Evolutionary conservation across 2,888 invertebrate species (phyloP).

Genomic region (Spilarctia lutea): DNA sequence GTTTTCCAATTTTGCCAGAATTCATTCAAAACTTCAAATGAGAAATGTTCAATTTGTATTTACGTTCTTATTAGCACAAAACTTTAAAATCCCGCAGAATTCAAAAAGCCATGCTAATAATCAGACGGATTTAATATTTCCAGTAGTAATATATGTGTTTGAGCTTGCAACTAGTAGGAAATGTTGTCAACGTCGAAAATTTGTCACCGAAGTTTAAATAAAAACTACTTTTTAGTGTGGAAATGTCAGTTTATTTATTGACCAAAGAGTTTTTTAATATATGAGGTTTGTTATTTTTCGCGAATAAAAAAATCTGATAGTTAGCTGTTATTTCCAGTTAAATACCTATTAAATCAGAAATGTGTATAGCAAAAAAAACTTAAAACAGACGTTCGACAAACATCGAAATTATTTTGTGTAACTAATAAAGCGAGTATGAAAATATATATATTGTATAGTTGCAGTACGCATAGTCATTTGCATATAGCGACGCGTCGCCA

Average conservation of each 20-base stretch:
- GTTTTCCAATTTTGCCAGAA: slow-evolving; percentile 5
- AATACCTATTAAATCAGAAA: background rate
- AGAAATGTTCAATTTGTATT: slow-evolving; percentile 21
- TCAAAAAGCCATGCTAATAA: slow-evolving; percentile 7
- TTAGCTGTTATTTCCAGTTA: background rate
- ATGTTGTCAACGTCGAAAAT: slow-evolving; percentile 9
- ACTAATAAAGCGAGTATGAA: too few relatives aligned
- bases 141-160: slow-evolving; percentile 4
- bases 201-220: background rate
- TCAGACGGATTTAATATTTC: slow-evolving; percentile 13
- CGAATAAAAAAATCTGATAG: background rate
- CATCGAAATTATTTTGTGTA: too few relatives aligned
- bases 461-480: too few relatives aligned
- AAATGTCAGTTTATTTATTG: slow-evolving; percentile 2
- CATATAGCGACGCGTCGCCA: too few relatives aligned
- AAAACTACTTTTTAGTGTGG: background rate
- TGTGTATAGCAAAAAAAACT: too few relatives aligned
- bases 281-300: background rate
- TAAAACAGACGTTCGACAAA: too few relatives aligned
- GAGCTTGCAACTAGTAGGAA: background rate
- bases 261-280: background rate
- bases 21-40: slow-evolving; percentile 17
- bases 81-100: background rate
- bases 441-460: too few relatives aligned
- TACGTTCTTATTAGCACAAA: slow-evolving; percentile 5